phyloP scores from a whole-genome alignment of 2,888 invertebrate species.

The Gryllus longicercus region DNA sequence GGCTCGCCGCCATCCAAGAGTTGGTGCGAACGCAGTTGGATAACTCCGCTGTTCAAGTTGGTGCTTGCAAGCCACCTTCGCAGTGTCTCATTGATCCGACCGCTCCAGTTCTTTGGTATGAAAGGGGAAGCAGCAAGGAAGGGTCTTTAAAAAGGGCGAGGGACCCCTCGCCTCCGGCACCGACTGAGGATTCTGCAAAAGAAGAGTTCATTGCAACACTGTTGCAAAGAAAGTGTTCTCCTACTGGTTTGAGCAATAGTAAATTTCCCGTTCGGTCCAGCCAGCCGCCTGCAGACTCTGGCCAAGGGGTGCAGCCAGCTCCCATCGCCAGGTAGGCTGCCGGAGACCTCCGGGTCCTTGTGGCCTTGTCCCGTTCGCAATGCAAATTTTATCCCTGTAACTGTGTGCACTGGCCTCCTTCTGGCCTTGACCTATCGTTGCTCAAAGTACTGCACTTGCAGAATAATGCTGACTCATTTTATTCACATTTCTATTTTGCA shows the following conservation, averaged over 20 bases:
- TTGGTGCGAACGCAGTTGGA: conserved; percentile 61
- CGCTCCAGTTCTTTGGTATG: background rate
- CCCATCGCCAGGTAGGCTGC: conserved; percentile 35
- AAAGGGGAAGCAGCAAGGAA: conserved; percentile 52
- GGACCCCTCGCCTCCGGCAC: conserved; percentile 43
- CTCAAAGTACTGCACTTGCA: background rate
- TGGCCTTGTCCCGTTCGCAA: background rate
- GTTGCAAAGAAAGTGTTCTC: background rate
- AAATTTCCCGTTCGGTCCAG: background rate
- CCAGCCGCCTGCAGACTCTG: conserved; percentile 11
- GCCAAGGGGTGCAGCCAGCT: conserved; percentile 32
- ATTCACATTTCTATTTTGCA: background rate
- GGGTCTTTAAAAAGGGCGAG: conserved; percentile 49
- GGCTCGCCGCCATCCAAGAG: conserved; percentile 73
- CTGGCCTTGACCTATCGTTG: background rate
- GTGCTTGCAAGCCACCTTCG: conserved; percentile 47
- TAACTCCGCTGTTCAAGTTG: conserved; percentile 39
- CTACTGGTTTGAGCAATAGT: conserved; percentile 8
- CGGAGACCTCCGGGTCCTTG: background rate
- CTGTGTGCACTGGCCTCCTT: background rate
- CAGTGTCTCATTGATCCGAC: background rate
- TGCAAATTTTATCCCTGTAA: background rate
- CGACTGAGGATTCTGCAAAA: background rate
- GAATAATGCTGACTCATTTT: background rate
- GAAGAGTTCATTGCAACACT: background rate